phyloP scores from a whole-genome alignment of 30 jellyfish, hydroid and myxozoan species.

The Chironex yamaguchii region DNA sequence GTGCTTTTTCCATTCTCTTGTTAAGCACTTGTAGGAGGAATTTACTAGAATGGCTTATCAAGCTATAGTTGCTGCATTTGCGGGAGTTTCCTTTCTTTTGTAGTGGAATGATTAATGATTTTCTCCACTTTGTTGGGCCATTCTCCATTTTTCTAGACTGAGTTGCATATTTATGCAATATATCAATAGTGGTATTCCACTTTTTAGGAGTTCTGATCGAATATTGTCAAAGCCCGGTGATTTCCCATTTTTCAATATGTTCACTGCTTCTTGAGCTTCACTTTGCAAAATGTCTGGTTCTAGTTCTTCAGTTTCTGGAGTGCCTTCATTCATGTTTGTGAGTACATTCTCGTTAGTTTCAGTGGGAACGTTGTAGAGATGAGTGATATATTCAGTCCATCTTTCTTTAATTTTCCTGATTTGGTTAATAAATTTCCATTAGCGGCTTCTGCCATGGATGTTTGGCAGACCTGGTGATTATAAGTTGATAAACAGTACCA shows the following conservation, averaged over 20 bases:
- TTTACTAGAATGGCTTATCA: conserved; percentile 60
- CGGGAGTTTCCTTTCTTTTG: conserved; percentile 51
- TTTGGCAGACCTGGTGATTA: conserved; percentile 23
- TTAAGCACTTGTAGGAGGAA: conserved; percentile 30
- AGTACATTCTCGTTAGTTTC: not conserved
- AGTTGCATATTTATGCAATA: conserved; percentile 20
- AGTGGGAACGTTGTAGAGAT: conserved; percentile 43
- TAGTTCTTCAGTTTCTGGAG: not conserved
- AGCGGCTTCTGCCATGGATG: conserved; percentile 34
- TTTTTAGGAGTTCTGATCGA: conserved; percentile 40
- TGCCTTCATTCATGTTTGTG: not conserved
- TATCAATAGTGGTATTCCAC: conserved; percentile 31
- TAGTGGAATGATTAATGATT: conserved; percentile 31
- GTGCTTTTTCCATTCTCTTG: conserved; percentile 36
- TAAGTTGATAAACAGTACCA: conserved; percentile 29
- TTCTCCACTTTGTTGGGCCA: conserved; percentile 57
- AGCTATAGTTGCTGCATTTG: conserved; percentile 31
- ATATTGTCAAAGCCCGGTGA: conserved; percentile 63
- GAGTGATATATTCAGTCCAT: conserved; percentile 49
- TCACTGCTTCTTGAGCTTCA: conserved; percentile 42
- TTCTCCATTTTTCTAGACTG: conserved; percentile 37
- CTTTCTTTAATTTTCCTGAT: conserved; percentile 24
- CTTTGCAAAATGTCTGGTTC: conserved; percentile 21
- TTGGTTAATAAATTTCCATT: conserved; percentile 34
- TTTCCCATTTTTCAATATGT: conserved; percentile 35